phyloP scores from a whole-genome alignment of 2,113 vertebrate species.

The Potamarius usumacintae region DNA sequence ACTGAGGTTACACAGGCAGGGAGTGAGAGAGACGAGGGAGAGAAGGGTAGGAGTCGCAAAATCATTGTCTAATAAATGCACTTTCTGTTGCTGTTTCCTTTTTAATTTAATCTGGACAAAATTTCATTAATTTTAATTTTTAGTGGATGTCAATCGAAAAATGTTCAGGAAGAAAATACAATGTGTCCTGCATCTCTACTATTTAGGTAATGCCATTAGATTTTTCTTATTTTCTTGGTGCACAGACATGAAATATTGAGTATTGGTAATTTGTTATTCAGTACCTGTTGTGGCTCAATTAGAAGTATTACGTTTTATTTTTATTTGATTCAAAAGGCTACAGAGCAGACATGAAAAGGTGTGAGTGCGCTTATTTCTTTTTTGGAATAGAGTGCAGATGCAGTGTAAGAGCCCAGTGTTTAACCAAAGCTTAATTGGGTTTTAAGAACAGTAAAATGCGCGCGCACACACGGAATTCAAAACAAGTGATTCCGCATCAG shows the following conservation, averaged over 20 bases:
- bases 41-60: conserved; percentile 72
- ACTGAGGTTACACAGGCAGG: conserved; percentile 67
- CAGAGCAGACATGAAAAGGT: conserved; percentile 48
- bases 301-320: conserved; percentile 62
- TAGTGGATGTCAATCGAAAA: conserved; percentile 75
- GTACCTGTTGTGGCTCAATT: conserved; percentile 60
- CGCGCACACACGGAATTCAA: conserved; percentile 23
- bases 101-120: conserved; percentile 70
- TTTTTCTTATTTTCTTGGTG: conserved; percentile 66
- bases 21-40: conserved; percentile 55
- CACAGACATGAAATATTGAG: conserved; percentile 66
- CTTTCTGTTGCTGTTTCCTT: conserved; percentile 95
- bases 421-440: conserved; percentile 91
- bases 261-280: conserved; percentile 67
- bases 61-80: conserved; percentile 93
- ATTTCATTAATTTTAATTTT: conserved; percentile 72
- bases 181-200: conserved; percentile 67
- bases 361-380: conserved; percentile 86
- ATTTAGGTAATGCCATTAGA: conserved; percentile 58
- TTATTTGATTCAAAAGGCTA: conserved; percentile 61
- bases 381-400: conserved; percentile 68
- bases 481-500: conserved; percentile 76
- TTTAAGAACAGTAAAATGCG: conserved; percentile 31
- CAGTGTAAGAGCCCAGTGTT: conserved; percentile 79
- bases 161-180: conserved; percentile 64